Conservation (phyloP, 30 jellyfish, hydroid and myxozoan species). For the Pelagia noctiluca region DNA sequence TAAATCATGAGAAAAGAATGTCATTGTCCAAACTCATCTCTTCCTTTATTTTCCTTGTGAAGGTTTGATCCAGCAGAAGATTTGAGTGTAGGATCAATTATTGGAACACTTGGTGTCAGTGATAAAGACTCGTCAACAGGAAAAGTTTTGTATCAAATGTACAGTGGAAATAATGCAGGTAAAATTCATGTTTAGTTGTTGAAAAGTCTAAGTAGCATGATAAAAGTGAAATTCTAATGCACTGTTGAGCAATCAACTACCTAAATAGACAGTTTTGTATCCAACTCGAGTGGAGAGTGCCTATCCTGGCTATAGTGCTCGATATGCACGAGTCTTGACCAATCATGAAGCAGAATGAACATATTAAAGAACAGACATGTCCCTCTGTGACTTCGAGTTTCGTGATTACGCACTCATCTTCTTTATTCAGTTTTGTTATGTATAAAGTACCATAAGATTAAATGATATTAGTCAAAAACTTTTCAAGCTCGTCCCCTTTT, state of each 20-base stretch:
- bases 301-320: too few species aligned
- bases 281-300: too few species aligned
- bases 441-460: too few species aligned
- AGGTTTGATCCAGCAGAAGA: conserved; percentile 62
- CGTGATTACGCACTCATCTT: too few species aligned
- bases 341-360: too few species aligned
- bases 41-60: neutral
- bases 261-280: neutral
- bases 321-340: too few species aligned
- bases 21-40: neutral
- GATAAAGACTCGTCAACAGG: conserved; percentile 49
- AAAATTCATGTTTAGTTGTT: neutral
- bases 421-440: too few species aligned
- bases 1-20: neutral
- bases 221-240: neutral
- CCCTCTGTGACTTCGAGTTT: too few species aligned
- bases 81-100: conserved; percentile 30
- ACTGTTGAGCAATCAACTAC: neutral
- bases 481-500: too few species aligned
- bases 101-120: conserved; percentile 6
- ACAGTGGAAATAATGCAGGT: conserved; percentile 60
- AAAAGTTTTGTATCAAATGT: conserved; percentile 34
- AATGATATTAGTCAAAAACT: too few species aligned
- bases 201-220: neutral
- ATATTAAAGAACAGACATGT: too few species aligned